A percentile compares a stretch with the other conserved stretches of the same genome.
Conservation (phyloP, 1,140 invertebrate genomes). For the Phocides pigmalion region DNA sequence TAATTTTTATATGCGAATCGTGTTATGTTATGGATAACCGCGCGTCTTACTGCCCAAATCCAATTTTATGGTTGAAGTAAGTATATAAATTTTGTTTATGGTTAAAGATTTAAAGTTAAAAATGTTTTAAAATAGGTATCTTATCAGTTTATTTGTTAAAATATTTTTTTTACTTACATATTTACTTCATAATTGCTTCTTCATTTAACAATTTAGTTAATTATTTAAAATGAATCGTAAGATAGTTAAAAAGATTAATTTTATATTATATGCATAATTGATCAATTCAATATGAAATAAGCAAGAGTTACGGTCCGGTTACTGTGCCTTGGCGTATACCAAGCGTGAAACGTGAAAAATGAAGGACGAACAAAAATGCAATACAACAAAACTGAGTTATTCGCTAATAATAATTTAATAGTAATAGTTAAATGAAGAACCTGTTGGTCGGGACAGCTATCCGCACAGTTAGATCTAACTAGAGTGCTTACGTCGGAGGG, state of each 20-base stretch:
- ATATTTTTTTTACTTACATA: constrained; percentile 1
- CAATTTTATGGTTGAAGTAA: constrained; percentile 11
- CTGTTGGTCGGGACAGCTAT: constrained; percentile 35
- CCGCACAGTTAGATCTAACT: constrained; percentile 38
- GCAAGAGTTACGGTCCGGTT: constrained; percentile 3
- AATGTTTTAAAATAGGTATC: no score
- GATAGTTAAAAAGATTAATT: background rate
- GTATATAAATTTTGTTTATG: constrained; percentile 2
- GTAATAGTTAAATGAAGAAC: constrained; percentile 35
- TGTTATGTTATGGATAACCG: constrained; percentile 15
- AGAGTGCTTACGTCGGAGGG: constrained; percentile 75
- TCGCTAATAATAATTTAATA: background rate
- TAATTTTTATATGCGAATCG: constrained; percentile 1
- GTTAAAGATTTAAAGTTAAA: background rate
- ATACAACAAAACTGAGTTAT: constrained; percentile 9
- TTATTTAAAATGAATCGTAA: no score
- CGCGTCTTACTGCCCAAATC: constrained; percentile 34
- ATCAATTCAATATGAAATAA: background rate
- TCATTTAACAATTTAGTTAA: constrained; percentile 27
- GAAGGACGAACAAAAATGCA: constrained; percentile 4
- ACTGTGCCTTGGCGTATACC: constrained; percentile 2
- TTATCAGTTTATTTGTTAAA: background rate
- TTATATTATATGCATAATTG: background rate
- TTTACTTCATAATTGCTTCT: constrained; percentile 28
- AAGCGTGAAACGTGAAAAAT: background rate